Conservation (phyloP, 2,888 invertebrate genomes). For the Heliconius sara region DNA sequence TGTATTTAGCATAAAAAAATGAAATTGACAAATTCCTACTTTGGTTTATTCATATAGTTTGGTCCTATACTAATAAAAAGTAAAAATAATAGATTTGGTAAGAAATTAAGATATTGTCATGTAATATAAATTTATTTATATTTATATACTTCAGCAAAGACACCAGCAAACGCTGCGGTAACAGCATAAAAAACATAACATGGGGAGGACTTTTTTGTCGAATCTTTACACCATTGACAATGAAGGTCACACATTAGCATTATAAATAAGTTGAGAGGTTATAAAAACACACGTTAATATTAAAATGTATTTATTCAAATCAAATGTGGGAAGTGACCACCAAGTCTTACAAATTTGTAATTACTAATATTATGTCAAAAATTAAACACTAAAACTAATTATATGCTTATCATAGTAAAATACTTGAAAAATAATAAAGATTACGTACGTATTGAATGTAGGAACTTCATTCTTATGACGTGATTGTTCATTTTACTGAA, state of each 20-base stretch:
- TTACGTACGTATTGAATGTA: conserved; percentile 57
- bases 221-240: neutral
- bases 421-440: conserved; percentile 54
- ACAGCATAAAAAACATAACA: no score
- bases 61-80: no score
- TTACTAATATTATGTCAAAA: conserved; percentile 49
- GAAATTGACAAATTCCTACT: no score
- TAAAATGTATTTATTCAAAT: conserved; percentile 38
- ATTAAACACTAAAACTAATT: conserved; percentile 43
- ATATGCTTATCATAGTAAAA: conserved; percentile 42
- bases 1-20: no score
- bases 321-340: conserved; percentile 27
- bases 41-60: no score
- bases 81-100: no score
- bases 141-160: no score
- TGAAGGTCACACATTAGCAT: neutral
- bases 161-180: no score
- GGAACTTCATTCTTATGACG: conserved; percentile 58
- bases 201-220: neutral
- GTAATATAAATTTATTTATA: no score
- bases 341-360: conserved; percentile 34
- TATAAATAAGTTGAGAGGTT: neutral
- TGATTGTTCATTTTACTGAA: conserved; percentile 36
- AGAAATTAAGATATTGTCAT: no score
- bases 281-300: conserved; percentile 20